Evolutionary conservation across 2,113 vertebrate species (phyloP).

Genomic region (Planiliza haematocheilus): DNA sequence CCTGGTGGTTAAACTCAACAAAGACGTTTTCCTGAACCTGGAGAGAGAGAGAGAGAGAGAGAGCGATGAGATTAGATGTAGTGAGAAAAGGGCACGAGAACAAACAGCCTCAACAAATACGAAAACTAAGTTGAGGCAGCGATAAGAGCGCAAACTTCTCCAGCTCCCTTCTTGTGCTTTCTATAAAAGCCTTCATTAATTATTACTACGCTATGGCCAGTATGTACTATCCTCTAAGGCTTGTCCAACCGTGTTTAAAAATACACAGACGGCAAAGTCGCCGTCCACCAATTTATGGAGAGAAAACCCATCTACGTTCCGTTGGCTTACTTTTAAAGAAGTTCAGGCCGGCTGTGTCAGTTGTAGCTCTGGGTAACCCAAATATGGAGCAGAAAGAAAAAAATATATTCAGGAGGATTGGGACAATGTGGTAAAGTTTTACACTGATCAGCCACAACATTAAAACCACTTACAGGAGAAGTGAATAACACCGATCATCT

Average conservation of each 20-base stretch:
- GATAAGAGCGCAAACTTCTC: conserved; percentile 31
- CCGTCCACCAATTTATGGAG: conserved; percentile 6
- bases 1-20: conserved; percentile 92
- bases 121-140: background rate
- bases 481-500: too few species aligned
- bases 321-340: conserved; percentile 5
- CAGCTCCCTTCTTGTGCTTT: conserved; percentile 48
- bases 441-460: too few species aligned
- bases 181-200: conserved; percentile 77
- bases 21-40: conserved; percentile 91
- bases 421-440: too few species aligned
- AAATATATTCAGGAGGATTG: too few species aligned
- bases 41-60: conserved; percentile 49
- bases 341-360: background rate
- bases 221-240: conserved; percentile 44
- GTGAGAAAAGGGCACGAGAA: conserved; percentile 7
- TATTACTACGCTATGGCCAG: conserved; percentile 64
- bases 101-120: conserved; percentile 6
- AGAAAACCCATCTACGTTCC: conserved; percentile 14
- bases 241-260: conserved; percentile 72
- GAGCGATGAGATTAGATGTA: conserved; percentile 2
- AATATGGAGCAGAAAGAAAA: background rate
- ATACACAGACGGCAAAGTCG: conserved; percentile 49
- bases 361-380: background rate
- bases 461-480: too few species aligned